These are phyloP conservation scores for Bagarius yarrelli DNA, from an alignment of 2,113 vertebrate genomes.

Conservation along the genomic window DNA sequence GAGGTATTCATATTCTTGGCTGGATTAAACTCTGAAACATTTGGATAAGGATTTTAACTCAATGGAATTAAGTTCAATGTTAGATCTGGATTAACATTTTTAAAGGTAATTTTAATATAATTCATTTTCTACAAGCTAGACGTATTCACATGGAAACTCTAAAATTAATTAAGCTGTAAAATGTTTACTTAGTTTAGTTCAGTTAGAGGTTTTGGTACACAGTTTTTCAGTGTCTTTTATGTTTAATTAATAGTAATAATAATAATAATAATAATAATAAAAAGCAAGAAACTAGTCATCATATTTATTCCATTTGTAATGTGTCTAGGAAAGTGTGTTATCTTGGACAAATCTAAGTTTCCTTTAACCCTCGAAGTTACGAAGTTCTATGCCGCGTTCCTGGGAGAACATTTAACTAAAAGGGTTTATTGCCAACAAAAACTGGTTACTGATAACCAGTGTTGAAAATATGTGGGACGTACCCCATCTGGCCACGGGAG, in stretches of 20 bases:
- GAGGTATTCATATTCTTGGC: neutral
- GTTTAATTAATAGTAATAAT: no score
- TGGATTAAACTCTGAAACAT: constrained; percentile 4
- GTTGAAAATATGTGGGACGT: no score
- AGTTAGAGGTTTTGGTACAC: neutral
- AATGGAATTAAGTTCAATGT: neutral
- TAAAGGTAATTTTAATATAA: constrained; percentile 5
- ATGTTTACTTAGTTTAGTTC: neutral
- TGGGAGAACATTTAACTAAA: no score
- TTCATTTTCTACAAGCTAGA: neutral
- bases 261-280: no score
- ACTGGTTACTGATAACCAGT: no score
- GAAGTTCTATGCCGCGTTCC: no score
- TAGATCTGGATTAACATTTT: neutral
- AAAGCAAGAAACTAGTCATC: constrained; percentile 2
- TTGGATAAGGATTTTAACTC: constrained; percentile 15
- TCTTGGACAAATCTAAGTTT: neutral
- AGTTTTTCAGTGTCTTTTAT: no score
- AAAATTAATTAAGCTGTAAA: neutral
- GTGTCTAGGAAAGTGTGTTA: neutral
- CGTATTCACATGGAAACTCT: neutral
- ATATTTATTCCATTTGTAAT: neutral
- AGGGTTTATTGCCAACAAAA: no score
- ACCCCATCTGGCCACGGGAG: no score
- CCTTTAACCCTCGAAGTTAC: no score